Conservation (phyloP, 2,888 invertebrate species). For the Pterobdella sp. region DNA sequence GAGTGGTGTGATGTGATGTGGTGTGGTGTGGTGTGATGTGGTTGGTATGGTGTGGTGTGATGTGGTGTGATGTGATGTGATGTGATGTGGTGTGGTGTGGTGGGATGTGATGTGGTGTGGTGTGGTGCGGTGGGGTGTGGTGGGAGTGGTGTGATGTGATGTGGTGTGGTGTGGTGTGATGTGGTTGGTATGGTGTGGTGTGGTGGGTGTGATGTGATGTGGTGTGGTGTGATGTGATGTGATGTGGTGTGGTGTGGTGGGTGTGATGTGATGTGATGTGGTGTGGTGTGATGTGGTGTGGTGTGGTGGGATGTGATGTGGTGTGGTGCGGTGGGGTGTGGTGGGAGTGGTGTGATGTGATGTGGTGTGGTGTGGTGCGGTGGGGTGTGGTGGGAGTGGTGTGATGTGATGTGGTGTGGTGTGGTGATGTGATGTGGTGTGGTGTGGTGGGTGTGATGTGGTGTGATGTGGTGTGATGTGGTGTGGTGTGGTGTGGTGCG, state of each 20-base stretch:
- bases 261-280: neutral
- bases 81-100: slow-evolving; percentile 12
- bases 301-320: slow-evolving; percentile 11
- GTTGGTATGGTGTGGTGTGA: neutral
- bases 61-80: slow-evolving; percentile 2
- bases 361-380: slow-evolving; percentile 13
- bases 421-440: slow-evolving; percentile 10
- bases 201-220: neutral
- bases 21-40: slow-evolving; percentile 3
- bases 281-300: slow-evolving; percentile 13
- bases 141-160: slow-evolving; percentile 8
- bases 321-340: slow-evolving; percentile 11
- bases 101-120: neutral
- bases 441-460: slow-evolving; percentile 15
- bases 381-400: slow-evolving; percentile 12
- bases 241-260: slow-evolving; percentile 7
- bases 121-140: slow-evolving; percentile 2
- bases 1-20: slow-evolving; percentile 8
- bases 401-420: slow-evolving; percentile 11
- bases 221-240: slow-evolving; percentile 13
- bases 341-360: slow-evolving; percentile 9
- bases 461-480: slow-evolving; percentile 11
- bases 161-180: slow-evolving; percentile 15
- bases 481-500: slow-evolving; percentile 13
- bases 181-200: neutral